These are phyloP conservation scores for Neogale vison DNA, from an alignment of 2,113 vertebrate genomes.

Conservation along the genomic window DNA sequence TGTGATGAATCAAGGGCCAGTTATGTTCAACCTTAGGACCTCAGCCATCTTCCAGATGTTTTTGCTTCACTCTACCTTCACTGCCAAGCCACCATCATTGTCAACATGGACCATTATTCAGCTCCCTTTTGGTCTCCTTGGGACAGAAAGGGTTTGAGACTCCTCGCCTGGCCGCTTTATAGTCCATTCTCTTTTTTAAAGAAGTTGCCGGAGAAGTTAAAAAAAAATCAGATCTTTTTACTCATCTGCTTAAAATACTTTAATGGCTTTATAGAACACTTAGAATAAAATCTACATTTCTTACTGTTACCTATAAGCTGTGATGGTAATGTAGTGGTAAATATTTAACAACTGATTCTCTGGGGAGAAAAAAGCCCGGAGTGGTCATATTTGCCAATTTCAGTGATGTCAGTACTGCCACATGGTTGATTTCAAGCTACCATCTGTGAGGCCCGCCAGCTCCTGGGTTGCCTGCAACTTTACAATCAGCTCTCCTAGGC, in stretches of 20 bases:
- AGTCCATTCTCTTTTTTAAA: background rate
- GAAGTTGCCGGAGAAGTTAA: background rate
- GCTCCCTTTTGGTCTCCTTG: background rate
- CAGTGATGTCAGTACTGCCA: background rate
- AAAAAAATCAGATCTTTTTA: background rate
- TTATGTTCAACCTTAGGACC: background rate
- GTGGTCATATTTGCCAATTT: background rate
- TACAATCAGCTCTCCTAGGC: background rate
- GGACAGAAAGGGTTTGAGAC: background rate
- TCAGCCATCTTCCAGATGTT: background rate
- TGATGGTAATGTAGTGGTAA: background rate
- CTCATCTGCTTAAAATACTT: background rate
- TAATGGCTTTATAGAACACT: background rate
- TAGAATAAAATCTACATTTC: background rate
- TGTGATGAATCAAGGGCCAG: background rate
- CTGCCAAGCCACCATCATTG: background rate
- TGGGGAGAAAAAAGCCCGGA: background rate
- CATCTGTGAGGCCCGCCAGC: background rate
- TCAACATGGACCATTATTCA: background rate
- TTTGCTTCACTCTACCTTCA: background rate
- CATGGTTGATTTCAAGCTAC: background rate
- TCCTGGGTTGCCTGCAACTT: background rate
- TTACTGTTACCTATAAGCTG: background rate
- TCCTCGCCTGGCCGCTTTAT: background rate
- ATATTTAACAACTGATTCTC: conserved; percentile 16